A percentile compares a stretch with the other conserved stretches of the same genome.
These are phyloP conservation scores for Nymphalis c-album DNA, from an alignment of 2,888 invertebrate species.

Conservation along the genomic window DNA sequence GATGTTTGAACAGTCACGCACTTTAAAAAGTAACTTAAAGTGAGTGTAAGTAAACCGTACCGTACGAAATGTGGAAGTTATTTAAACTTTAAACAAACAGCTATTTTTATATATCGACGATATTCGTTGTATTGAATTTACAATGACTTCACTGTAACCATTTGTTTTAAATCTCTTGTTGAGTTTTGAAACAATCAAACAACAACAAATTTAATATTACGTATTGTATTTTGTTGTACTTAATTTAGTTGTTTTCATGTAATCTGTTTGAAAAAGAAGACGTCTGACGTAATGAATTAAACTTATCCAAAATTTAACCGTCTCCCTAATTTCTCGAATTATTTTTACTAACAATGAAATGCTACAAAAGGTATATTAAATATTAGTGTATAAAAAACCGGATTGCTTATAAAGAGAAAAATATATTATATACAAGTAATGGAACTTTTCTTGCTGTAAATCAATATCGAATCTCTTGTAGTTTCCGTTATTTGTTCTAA, in stretches of 20 bases:
- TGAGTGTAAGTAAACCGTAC: constrained; percentile 33
- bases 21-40: constrained; percentile 49
- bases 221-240: no score
- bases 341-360: no score
- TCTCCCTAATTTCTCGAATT: no score
- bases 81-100: constrained; percentile 11
- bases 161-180: neutral
- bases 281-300: no score
- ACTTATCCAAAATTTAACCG: no score
- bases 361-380: no score
- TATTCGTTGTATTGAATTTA: constrained; percentile 5
- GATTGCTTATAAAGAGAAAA: no score
- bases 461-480: constrained; percentile 13
- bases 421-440: neutral
- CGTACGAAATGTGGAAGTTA: constrained; percentile 10
- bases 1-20: constrained; percentile 65
- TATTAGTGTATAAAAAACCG: no score
- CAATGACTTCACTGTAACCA: neutral
- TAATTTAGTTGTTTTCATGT: no score
- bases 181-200: neutral
- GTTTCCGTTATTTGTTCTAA: constrained; percentile 8
- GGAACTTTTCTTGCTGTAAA: neutral
- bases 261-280: no score
- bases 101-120: constrained; percentile 6
- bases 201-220: no score